phyloP scores from a whole-genome alignment of 2,113 vertebrate species.

The Taxidea taxus region DNA sequence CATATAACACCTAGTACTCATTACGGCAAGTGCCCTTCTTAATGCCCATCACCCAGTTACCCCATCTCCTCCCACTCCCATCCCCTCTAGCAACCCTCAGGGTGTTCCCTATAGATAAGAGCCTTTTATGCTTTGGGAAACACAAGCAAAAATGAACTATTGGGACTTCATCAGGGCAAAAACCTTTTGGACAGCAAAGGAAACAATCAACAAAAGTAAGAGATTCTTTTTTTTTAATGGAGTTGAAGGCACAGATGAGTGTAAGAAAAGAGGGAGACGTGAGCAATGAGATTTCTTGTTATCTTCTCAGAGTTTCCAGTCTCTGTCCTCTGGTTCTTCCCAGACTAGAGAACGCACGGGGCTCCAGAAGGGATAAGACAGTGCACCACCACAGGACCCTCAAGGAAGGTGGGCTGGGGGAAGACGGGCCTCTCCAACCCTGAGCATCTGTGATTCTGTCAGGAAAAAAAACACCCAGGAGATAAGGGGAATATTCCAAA shows the following conservation, averaged over 20 bases:
- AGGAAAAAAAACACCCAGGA: neutral
- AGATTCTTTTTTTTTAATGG: neutral
- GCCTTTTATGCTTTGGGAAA: neutral
- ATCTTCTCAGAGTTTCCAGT: neutral
- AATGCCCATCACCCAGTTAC: neutral
- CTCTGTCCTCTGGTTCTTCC: neutral
- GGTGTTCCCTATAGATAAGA: neutral
- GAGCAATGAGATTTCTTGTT: neutral
- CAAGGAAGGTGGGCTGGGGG: neutral
- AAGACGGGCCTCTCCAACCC: neutral
- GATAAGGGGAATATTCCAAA: conserved; percentile 4
- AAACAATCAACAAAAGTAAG: neutral
- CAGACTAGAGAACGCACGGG: neutral
- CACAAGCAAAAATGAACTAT: neutral
- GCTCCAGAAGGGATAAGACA: neutral
- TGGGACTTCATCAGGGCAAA: neutral
- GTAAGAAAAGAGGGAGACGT: neutral
- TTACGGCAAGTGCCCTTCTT: neutral
- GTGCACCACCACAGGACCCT: accelerated
- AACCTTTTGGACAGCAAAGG: neutral
- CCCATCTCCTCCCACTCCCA: neutral
- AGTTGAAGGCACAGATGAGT: neutral
- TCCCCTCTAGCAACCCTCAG: neutral
- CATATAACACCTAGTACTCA: neutral
- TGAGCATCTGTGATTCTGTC: neutral